Evolutionary conservation across 1,140 invertebrate genomes (phyloP).

Genomic region (Dendroctonus ponderosae): DNA sequence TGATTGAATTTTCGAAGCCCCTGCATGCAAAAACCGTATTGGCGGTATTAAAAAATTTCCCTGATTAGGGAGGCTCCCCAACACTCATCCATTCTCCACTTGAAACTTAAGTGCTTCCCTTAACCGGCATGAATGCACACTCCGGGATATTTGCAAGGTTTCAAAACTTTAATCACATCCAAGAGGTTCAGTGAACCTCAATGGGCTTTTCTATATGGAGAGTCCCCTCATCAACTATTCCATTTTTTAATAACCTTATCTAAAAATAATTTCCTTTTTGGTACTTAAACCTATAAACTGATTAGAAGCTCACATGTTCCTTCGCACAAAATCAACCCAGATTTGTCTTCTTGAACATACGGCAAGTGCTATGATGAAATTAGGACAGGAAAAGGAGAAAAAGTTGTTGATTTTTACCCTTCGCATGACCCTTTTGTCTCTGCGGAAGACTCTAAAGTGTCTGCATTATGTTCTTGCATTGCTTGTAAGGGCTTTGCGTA

Average conservation of each 20-base stretch:
- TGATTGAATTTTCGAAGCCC: too few species aligned
- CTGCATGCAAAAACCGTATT: too few species aligned
- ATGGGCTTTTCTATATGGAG: neutral
- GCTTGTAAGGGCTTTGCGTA: neutral
- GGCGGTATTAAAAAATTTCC: too few species aligned
- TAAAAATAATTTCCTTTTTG: neutral
- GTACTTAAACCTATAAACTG: too few species aligned
- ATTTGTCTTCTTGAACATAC: neutral
- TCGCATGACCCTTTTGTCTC: constrained; percentile 9
- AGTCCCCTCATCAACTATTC: neutral
- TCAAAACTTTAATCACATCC: constrained; percentile 9
- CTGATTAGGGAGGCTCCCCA: too few species aligned
- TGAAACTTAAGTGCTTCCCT: constrained; percentile 2
- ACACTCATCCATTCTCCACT: neutral
- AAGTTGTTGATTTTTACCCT: constrained; percentile 21
- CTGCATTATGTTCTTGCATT: constrained; percentile 15
- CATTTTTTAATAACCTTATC: constrained; percentile 1
- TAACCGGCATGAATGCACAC: constrained; percentile 4
- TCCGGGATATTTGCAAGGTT: constrained; percentile 6
- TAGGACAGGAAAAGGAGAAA: constrained; percentile 7
- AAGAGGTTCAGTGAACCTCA: constrained; percentile 7
- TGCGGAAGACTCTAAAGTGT: constrained; percentile 6
- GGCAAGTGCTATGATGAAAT: constrained; percentile 9
- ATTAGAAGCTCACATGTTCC: neutral
- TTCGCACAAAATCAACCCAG: neutral